Evolutionary conservation across 2,888 invertebrate genomes (phyloP), one percentile per base, ranked within the genome.

Genomic region (Drosophila setosimentum): DNA sequence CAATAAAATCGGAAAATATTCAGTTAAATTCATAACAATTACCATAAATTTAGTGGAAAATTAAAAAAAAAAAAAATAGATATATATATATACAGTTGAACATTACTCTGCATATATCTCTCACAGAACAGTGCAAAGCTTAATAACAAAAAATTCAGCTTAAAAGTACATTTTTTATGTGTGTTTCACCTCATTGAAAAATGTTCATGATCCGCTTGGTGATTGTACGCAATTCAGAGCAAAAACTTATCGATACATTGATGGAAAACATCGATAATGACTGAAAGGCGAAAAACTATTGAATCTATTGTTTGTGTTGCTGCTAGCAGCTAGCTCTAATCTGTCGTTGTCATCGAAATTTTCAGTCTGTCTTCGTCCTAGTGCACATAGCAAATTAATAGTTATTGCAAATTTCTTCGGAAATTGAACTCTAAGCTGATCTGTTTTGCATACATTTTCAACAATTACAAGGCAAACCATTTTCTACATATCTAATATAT

Each of bases 271-370:
- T 57, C 57, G 57, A 21, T 11, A 16, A 2, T 18, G 1, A 8
- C 10, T 10, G 3, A 42, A 30, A 21, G n/a, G 13, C 16, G 16
- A 45, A 45, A 7, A 6, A 21, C 13, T 3, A 13, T 0, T 16
- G 10, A 42, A 27, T 3, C 6, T 7, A 42, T 30, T 21, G 6
- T 29, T 57, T 21, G 16, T 11, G 40, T 18, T 42, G 40, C 30
- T 42, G 21, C 29, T 57, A 57, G 6, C 16, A 40, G 21, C 2
- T 21, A 57, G 16, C 18, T 30, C 30, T 21, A 3, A 21, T 50
- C 53, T 65, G 37, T 80, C 65, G 75, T 87, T 83, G 80, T 69
- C 77, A 62, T 79, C 86, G 72, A 88, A 88, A 84, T 86, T 84
- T 67, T 78, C 70, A 69, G 83, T 83, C 64, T 58, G 60, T 59